phyloP scores from a whole-genome alignment of 2,113 vertebrate species.

The Dasyurus viverrinus region DNA sequence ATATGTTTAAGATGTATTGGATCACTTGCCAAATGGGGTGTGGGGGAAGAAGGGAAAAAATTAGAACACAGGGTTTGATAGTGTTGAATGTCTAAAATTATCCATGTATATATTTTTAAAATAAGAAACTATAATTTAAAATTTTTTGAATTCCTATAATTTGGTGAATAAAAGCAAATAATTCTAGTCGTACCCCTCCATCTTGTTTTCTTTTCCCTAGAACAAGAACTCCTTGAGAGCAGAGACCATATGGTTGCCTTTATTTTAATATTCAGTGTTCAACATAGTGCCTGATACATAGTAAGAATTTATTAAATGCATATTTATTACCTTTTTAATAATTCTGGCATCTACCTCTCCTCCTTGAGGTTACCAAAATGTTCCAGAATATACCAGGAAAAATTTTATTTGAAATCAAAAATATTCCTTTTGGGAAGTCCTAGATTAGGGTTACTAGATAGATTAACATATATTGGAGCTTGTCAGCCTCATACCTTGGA shows the following conservation, averaged over 20 bases:
- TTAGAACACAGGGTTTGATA: no score
- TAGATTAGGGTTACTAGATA: neutral
- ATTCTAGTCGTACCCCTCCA: no score
- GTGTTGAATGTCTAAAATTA: no score
- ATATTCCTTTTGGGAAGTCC: neutral
- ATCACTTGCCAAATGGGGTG: no score
- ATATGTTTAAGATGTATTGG: no score
- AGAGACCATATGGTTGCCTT: neutral
- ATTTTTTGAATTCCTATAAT: no score
- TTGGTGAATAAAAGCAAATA: no score
- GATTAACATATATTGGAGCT: neutral
- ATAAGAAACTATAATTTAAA: no score
- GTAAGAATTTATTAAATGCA: neutral
- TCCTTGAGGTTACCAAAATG: neutral
- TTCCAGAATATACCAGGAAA: neutral
- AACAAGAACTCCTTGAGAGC: neutral
- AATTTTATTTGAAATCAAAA: neutral
- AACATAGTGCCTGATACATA: neutral
- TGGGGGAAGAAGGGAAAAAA: no score
- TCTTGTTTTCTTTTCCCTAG: neutral
- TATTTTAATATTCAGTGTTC: neutral
- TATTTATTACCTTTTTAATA: neutral
- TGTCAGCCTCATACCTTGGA: neutral
- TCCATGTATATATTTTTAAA: no score
- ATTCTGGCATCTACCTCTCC: neutral